Evolutionary conservation across 2,888 invertebrate species (phyloP).

Genomic region (Drosophila birchii): DNA sequence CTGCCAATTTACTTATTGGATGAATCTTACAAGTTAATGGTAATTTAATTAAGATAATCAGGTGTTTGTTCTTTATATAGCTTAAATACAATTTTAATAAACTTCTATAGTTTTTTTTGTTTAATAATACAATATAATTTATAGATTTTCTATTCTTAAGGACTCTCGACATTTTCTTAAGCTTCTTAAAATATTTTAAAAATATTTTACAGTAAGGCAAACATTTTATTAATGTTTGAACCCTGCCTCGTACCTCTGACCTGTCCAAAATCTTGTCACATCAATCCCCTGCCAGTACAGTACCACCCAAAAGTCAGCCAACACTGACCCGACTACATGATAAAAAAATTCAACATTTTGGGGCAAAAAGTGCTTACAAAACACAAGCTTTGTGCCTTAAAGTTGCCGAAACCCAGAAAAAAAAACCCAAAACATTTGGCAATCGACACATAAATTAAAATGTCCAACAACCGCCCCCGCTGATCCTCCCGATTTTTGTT

Average conservation of each 20-base stretch:
- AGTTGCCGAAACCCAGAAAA: slow-evolving; percentile 35
- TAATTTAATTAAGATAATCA: neutral
- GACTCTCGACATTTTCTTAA: neutral
- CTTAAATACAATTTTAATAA: neutral
- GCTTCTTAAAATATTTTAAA: neutral
- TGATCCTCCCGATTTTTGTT: neutral
- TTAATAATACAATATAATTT: neutral
- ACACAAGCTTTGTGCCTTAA: slow-evolving; percentile 36
- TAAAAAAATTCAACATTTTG: slow-evolving; percentile 25
- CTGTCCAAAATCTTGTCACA: neutral
- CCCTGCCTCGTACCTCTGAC: neutral
- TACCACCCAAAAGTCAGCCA: slow-evolving; percentile 33
- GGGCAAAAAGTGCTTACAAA: slow-evolving; percentile 51
- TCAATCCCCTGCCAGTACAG: neutral
- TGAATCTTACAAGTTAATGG: neutral
- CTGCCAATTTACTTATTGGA: neutral
- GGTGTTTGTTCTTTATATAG: neutral
- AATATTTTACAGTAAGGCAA: neutral
- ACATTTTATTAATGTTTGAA: neutral
- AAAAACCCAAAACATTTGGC: slow-evolving; percentile 50
- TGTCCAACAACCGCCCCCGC: slow-evolving; percentile 27
- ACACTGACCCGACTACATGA: slow-evolving; percentile 35
- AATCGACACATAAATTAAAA: slow-evolving; percentile 67
- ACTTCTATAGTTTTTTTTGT: neutral
- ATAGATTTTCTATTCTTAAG: neutral